These are phyloP conservation scores for Varanus salvator DNA, from an alignment of 2,113 vertebrate species.

Conservation along the genomic window DNA sequence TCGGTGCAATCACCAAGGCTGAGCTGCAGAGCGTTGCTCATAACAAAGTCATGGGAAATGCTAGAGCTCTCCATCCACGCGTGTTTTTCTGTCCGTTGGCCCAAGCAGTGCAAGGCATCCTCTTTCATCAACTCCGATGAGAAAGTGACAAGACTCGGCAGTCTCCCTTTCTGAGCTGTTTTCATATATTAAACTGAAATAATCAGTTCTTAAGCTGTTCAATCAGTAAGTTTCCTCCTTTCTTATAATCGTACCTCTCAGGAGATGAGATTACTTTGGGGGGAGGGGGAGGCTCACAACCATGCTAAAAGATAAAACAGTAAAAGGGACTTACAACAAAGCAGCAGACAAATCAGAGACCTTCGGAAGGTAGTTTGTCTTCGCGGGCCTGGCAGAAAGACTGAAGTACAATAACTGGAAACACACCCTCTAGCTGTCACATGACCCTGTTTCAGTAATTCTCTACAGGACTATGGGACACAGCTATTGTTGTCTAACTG, in stretches of 20 bases:
- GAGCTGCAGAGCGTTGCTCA: background rate
- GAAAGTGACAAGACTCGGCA: conserved; percentile 35
- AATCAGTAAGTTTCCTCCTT: background rate
- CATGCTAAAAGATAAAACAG: conserved; percentile 46
- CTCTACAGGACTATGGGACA: conserved; percentile 65
- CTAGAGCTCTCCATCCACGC: conserved; percentile 22
- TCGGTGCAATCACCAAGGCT: conserved; percentile 15
- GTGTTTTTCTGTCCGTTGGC: conserved; percentile 37
- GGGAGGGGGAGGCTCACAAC: background rate
- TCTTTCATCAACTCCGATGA: conserved; percentile 38
- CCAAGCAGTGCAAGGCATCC: conserved; percentile 6
- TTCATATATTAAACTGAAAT: background rate
- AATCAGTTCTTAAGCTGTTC: background rate
- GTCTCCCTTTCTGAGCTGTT: background rate
- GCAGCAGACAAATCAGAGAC: conserved; percentile 67
- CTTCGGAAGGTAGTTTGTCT: conserved; percentile 69
- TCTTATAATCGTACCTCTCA: conserved; percentile 30
- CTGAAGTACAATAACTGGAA: conserved; percentile 76
- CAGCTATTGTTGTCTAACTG: conserved; percentile 67
- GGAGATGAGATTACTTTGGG: background rate
- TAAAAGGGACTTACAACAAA: conserved; percentile 67
- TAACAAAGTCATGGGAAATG: conserved; percentile 36
- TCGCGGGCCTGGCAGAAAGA: conserved; percentile 69
- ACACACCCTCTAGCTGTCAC: conserved; percentile 66
- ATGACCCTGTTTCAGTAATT: conserved; percentile 66